Evolutionary conservation across 2,113 vertebrate species (phyloP), one percentile per base, ranked within the genome.

Genomic region (Phylloscopus whistleri): DNA sequence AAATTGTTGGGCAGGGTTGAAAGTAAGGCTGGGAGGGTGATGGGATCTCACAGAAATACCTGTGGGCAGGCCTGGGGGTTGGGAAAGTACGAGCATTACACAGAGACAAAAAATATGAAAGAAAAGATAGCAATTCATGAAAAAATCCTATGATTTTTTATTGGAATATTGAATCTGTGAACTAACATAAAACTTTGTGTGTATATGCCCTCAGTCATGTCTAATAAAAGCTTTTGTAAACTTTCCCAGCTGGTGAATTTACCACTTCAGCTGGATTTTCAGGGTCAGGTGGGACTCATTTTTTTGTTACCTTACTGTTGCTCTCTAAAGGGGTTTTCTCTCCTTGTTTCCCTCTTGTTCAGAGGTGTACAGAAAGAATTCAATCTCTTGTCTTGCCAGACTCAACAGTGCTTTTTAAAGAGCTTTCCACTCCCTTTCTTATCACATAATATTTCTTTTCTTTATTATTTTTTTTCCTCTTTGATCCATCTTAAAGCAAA

Each of bases 31-130:
- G 67, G 33, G 24, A 78, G 20, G 19, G 15, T 23, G 17, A 4
- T 26, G 16, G 8, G 22, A 6, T 18, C 30, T 39, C 43, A 0
- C 53, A n/a, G 39, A 24, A 64, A 33, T 9, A 1, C 0, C 1
- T 2, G 5, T 6, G 16, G 2, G 46, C 62, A 59, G 39, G 6
- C 31, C 44, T 18, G 39, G 26, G 12, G 11, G 44, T 2, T 56
- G 21, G 19, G 16, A 4, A 17, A 11, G 52, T 3, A 31, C 28
- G 43, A 60, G 10, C 11, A 70, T 6, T 1, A 10, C 28, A 37
- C 4, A 72, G 41, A 70, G 13, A 9, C 6, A 59, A 55, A 90
- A 30, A 31, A 10, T 1, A 24, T 0, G 3, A 24, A 30, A 31
- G 2, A 9, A 11, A 41, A 64, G 8, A 21, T 26, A 8, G 18